phyloP scores from a whole-genome alignment of 2,113 vertebrate species.

The Naja naja region DNA sequence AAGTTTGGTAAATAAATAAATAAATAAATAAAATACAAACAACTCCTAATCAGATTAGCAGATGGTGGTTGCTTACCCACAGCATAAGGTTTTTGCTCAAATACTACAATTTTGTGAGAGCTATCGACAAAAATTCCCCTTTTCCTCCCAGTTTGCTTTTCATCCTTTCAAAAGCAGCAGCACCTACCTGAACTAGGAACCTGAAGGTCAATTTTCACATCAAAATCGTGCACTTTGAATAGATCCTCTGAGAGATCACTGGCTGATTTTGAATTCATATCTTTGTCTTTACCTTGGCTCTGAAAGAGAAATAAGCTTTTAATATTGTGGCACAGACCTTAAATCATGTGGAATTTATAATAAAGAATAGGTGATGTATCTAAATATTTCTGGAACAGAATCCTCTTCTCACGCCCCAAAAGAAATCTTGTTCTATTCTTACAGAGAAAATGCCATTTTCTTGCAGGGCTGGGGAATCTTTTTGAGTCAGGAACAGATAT shows the following conservation, averaged over 20 bases:
- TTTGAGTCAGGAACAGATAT: background rate
- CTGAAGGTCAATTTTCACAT: slow-evolving; percentile 98
- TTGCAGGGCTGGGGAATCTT: background rate
- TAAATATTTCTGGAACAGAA: background rate
- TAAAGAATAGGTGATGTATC: background rate
- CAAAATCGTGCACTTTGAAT: slow-evolving; percentile 99
- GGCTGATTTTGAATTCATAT: slow-evolving; percentile 84
- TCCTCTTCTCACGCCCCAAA: background rate
- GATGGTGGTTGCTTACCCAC: background rate
- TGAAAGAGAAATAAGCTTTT: slow-evolving; percentile 54
- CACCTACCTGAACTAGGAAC: slow-evolving; percentile 94
- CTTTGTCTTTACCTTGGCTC: slow-evolving; percentile 89
- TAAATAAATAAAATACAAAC: background rate
- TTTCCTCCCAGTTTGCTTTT: background rate
- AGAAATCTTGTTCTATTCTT: background rate
- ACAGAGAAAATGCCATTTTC: background rate
- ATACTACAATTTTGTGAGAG: background rate
- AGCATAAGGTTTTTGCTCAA: background rate
- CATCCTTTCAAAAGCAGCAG: background rate
- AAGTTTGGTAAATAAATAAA: background rate
- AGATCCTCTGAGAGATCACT: slow-evolving; percentile 98
- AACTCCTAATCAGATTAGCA: background rate
- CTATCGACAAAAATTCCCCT: background rate
- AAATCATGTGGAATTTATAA: background rate
- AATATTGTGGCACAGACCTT: background rate